phyloP scores from a whole-genome alignment of 2,888 invertebrate species.

The Troides aeacus region DNA sequence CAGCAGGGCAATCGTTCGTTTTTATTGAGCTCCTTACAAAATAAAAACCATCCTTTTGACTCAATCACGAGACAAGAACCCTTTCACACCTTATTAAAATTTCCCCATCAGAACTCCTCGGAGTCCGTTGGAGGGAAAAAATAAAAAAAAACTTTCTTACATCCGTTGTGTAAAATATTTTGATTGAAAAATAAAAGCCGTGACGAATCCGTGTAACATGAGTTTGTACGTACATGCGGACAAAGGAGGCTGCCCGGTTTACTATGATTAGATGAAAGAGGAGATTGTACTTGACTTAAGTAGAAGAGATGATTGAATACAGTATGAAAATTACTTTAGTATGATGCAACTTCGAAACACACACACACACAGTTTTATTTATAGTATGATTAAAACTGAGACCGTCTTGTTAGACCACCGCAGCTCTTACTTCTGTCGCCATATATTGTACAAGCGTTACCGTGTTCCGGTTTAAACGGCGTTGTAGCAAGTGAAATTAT shows the following conservation, averaged over 20 bases:
- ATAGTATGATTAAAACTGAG: no score
- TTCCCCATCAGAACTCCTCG: slow-evolving; percentile 50
- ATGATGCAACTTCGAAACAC: background rate
- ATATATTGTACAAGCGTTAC: no score
- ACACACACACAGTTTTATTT: no score
- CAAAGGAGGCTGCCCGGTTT: slow-evolving; percentile 28
- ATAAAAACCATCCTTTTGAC: slow-evolving; percentile 58
- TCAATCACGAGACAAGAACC: slow-evolving; percentile 63
- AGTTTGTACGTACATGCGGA: slow-evolving; percentile 30
- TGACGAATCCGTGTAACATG: slow-evolving; percentile 58
- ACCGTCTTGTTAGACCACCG: no score
- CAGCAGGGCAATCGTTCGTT: slow-evolving; percentile 26
- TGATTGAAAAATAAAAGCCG: slow-evolving; percentile 78
- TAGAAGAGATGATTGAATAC: slow-evolving; percentile 11
- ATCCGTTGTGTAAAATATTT: slow-evolving; percentile 71
- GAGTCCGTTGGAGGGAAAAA: slow-evolving; percentile 45
- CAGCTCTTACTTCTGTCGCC: no score
- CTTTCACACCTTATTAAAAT: slow-evolving; percentile 75
- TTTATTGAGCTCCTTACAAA: slow-evolving; percentile 34
- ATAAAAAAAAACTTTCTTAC: slow-evolving; percentile 46
- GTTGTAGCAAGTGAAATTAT: no score
- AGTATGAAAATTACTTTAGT: background rate
- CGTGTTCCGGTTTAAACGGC: no score
- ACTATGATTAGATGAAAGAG: slow-evolving; percentile 33
- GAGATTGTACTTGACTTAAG: no score